Percentiles rank a stretch among this genome's conserved stretches.
Conservation (phyloP, 53 echinoderm and acorn worm genomes). For the Crossaster papposus region DNA sequence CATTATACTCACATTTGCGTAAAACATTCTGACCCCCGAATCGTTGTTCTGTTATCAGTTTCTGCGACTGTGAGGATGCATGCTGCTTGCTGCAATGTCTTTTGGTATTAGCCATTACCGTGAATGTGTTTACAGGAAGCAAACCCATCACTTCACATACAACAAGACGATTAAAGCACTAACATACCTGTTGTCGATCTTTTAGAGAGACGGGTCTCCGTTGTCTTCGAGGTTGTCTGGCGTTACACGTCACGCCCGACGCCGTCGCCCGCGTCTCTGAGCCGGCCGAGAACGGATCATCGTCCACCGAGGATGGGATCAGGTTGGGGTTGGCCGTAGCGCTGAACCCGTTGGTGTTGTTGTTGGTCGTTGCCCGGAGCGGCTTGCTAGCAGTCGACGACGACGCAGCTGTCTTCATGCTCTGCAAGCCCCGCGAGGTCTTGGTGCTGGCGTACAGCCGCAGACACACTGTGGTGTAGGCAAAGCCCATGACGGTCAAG, state of each 20-base stretch:
- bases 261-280: slow-evolving; percentile 22
- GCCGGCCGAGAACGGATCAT: slow-evolving; percentile 67
- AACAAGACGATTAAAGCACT: too few relatives aligned
- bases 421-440: slow-evolving; percentile 43
- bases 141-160: too few relatives aligned
- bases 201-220: slow-evolving; percentile 54
- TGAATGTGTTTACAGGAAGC: too few relatives aligned
- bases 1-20: too few relatives aligned
- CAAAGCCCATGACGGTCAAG: slow-evolving; percentile 51
- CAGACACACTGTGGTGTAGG: slow-evolving; percentile 43
- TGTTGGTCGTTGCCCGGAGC: neutral
- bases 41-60: too few relatives aligned
- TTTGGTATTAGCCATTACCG: too few relatives aligned
- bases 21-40: too few relatives aligned
- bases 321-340: neutral
- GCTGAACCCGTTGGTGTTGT: slow-evolving; percentile 9
- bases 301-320: slow-evolving; percentile 44
- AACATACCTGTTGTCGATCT: slow-evolving; percentile 64
- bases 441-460: slow-evolving; percentile 53
- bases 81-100: too few relatives aligned
- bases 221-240: neutral
- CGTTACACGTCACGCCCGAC: neutral
- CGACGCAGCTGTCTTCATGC: slow-evolving; percentile 28
- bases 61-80: too few relatives aligned
- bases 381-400: neutral